A percentile compares a stretch with the other conserved stretches of the same genome.
Evolutionary conservation across 2,888 invertebrate species (phyloP).

Genomic region (Calameuta filiformis): DNA sequence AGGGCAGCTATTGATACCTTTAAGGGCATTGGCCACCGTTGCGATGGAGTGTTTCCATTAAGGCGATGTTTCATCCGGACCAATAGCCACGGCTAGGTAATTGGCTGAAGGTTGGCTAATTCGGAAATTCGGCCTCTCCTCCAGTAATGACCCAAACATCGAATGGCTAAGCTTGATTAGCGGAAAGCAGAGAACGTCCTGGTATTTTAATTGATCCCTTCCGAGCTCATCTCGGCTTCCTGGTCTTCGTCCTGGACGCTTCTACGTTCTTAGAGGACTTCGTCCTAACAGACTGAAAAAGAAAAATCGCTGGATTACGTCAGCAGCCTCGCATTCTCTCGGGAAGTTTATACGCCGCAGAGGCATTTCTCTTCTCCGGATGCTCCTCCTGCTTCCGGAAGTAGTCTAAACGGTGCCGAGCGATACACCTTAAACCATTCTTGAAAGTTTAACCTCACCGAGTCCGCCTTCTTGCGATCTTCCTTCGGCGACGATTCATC

Average conservation of each 20-base stretch:
- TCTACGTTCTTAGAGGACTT: neutral
- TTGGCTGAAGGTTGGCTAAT: conserved; percentile 23
- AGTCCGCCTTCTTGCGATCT: no score
- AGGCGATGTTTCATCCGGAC: no score
- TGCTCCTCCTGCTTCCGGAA: no score
- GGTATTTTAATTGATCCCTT: conserved; percentile 43
- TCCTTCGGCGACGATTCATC: no score
- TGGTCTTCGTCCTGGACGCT: neutral
- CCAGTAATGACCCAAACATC: conserved; percentile 37
- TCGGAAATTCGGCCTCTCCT: conserved; percentile 20
- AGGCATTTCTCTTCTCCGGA: no score
- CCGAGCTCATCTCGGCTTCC: conserved; percentile 13
- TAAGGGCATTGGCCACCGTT: no score
- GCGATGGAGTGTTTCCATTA: no score
- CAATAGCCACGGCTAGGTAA: conserved; percentile 12
- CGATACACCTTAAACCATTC: no score
- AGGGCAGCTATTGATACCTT: no score
- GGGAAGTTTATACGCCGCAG: no score
- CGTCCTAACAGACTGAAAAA: conserved; percentile 33
- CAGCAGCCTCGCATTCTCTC: conserved; percentile 17
- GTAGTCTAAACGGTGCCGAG: no score
- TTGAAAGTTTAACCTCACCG: no score
- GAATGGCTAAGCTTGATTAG: conserved; percentile 45
- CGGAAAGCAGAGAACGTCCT: conserved; percentile 28
- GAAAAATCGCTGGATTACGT: conserved; percentile 51